Evolutionary conservation across 2,113 vertebrate species (phyloP).

Genomic region (Microcebus tavaratra): DNA sequence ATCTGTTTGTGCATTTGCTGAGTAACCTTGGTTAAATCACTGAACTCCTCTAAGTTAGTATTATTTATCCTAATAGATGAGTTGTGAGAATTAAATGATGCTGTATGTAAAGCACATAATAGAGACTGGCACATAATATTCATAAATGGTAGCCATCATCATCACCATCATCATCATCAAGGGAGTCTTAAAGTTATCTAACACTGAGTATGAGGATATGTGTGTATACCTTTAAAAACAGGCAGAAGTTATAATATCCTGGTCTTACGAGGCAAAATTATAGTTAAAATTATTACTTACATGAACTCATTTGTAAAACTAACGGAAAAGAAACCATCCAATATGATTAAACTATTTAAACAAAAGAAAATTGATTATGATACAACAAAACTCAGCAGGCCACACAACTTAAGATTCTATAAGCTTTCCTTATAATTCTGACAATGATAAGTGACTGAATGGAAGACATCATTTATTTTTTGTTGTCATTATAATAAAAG

Average conservation of each 20-base stretch:
- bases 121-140: neutral
- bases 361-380: neutral
- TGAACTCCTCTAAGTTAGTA: neutral
- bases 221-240: neutral
- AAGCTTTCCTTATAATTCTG: neutral
- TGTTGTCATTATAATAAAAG: neutral
- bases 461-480: neutral
- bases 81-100: slow-evolving; percentile 12
- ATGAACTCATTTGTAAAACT: neutral
- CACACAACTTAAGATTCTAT: neutral
- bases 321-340: neutral
- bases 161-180: neutral
- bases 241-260: neutral
- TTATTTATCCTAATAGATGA: neutral
- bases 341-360: slow-evolving; percentile 27
- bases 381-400: neutral
- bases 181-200: neutral
- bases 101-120: neutral
- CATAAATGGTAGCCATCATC: neutral
- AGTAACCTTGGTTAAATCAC: neutral
- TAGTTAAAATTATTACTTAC: neutral
- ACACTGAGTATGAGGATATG: neutral
- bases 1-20: neutral
- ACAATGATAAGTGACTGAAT: slow-evolving; percentile 16
- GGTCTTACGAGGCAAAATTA: neutral